Evolutionary conservation across 2,797 vertebrate species (phyloP).

Genomic region (Brotula barbata): DNA sequence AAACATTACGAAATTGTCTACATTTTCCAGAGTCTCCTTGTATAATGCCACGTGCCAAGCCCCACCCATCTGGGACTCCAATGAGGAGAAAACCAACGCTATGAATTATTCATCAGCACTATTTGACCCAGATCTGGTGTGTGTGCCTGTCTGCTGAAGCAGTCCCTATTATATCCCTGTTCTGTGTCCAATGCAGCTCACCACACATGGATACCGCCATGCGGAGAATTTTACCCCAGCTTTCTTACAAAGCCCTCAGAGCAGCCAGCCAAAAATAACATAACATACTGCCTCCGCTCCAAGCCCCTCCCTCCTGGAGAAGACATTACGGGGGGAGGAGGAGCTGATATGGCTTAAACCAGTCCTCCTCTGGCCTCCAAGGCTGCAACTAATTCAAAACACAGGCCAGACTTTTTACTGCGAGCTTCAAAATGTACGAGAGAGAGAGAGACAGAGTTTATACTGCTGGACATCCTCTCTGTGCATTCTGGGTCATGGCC

Average conservation of each 20-base stretch:
- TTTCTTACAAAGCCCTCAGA: slow-evolving; percentile 76
- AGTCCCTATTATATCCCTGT: slow-evolving; percentile 67
- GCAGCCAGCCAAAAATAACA: slow-evolving; percentile 79
- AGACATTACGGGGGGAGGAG: slow-evolving; percentile 62
- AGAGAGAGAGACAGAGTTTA: slow-evolving; percentile 37
- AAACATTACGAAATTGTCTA: slow-evolving; percentile 11
- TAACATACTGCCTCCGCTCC: slow-evolving; percentile 67
- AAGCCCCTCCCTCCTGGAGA: slow-evolving; percentile 66
- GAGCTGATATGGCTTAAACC: slow-evolving; percentile 54
- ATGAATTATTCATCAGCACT: slow-evolving; percentile 42
- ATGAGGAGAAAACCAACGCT: slow-evolving; percentile 20
- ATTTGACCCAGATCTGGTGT: slow-evolving; percentile 63
- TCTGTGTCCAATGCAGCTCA: slow-evolving; percentile 38
- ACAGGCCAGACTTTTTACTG: slow-evolving; percentile 65
- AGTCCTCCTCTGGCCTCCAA: slow-evolving; percentile 59
- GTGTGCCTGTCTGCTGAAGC: slow-evolving; percentile 62
- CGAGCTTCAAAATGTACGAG: slow-evolving; percentile 36
- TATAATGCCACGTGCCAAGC: slow-evolving; percentile 10
- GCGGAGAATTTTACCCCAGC: slow-evolving; percentile 73
- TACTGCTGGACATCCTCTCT: slow-evolving; percentile 68
- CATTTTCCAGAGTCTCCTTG: neutral
- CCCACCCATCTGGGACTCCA: slow-evolving; percentile 8
- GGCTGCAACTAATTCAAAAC: slow-evolving; percentile 76
- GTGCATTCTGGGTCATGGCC: slow-evolving; percentile 45
- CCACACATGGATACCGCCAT: slow-evolving; percentile 74